phyloP scores from a whole-genome alignment of 2,888 invertebrate species.

The Crematogaster levior region DNA sequence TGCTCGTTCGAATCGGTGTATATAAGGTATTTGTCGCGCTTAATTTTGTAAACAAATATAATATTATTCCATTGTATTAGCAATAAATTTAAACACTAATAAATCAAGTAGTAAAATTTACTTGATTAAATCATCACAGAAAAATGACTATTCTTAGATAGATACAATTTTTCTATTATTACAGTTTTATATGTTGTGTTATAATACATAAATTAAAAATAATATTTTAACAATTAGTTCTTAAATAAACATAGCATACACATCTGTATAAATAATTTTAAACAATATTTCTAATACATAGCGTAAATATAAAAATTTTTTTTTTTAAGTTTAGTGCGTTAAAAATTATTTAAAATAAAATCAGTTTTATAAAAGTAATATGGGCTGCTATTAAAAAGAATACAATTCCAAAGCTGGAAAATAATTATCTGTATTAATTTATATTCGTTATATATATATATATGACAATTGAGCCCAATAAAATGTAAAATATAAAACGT shows the following conservation, averaged over 20 bases:
- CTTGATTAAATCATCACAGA: background rate
- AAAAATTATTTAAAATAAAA: background rate
- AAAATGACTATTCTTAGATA: background rate
- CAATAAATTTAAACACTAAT: background rate
- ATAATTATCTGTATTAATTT: constrained; percentile 8
- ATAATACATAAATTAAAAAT: background rate
- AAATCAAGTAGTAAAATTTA: background rate
- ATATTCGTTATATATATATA: constrained; percentile 21
- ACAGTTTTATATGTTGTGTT: background rate
- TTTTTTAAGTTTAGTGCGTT: background rate
- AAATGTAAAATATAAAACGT: no score
- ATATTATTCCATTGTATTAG: constrained; percentile 1
- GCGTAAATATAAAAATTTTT: background rate
- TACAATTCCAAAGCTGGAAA: background rate
- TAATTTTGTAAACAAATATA: constrained; percentile 48
- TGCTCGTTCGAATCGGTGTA: constrained; percentile 58
- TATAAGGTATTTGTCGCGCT: constrained; percentile 62
- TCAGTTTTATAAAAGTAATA: background rate
- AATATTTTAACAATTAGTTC: background rate
- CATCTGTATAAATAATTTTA: background rate
- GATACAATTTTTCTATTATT: background rate
- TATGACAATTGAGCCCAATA: constrained; percentile 48
- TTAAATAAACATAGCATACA: background rate
- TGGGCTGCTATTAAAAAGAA: background rate
- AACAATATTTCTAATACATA: background rate